Evolutionary conservation across 92 coral and sea anemone species (phyloP).

Genomic region (Palythoa grandiflora): DNA sequence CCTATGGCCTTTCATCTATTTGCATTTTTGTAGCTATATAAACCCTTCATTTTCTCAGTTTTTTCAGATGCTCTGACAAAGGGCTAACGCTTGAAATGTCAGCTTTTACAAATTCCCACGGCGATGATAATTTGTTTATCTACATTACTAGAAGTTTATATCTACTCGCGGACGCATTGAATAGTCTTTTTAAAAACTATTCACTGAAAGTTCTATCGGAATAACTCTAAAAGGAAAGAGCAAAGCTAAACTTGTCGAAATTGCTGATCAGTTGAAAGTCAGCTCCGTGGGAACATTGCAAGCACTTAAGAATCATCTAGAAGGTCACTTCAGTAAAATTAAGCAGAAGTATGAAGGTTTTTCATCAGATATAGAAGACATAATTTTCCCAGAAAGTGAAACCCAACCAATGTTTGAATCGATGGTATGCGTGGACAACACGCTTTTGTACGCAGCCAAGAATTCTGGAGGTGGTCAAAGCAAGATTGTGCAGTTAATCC

Average conservation of each 20-base stretch:
- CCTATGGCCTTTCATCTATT: too few relatives aligned
- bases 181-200: too few relatives aligned
- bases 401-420: slow-evolving; percentile 73
- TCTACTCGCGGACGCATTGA: too few relatives aligned
- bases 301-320: slow-evolving; percentile 57
- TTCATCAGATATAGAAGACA: slow-evolving; percentile 39
- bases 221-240: slow-evolving; percentile 36
- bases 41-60: too few relatives aligned
- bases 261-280: slow-evolving; percentile 36
- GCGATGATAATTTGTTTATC: too few relatives aligned
- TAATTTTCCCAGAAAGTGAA: slow-evolving; percentile 52
- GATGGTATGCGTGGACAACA: slow-evolving; percentile 54
- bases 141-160: too few relatives aligned
- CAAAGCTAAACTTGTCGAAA: slow-evolving; percentile 42
- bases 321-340: slow-evolving; percentile 59
- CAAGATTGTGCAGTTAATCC: slow-evolving; percentile 35
- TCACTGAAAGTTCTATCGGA: slow-evolving; percentile 43
- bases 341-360: slow-evolving; percentile 50
- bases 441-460: slow-evolving; percentile 61
- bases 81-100: too few relatives aligned
- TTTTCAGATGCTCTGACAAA: too few relatives aligned
- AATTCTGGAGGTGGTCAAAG: slow-evolving; percentile 39
- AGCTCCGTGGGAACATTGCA: slow-evolving; percentile 60
- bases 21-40: too few relatives aligned
- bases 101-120: too few relatives aligned